Base-by-base conservation (phyloP, 2,888 invertebrate species). In the Bembecia ichneumoniformis region DNA sequence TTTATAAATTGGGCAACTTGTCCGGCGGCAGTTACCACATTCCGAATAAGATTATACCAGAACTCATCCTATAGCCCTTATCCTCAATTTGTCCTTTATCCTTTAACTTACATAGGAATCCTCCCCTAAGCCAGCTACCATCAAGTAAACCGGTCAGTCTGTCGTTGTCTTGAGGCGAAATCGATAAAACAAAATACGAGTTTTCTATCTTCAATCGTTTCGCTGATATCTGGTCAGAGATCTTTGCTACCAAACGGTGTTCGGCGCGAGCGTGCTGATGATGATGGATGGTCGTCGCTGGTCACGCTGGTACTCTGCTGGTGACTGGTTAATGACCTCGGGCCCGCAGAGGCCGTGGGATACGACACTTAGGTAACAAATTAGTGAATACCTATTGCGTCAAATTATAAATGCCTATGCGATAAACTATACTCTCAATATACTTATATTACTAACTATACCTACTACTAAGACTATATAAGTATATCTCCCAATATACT, bases 181-280 rank as follows among this genome's bases (percentile, higher is more conserved):
- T 45, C 45, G 35, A 36, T 34, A 47, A 47, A 51, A 47, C 45
- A 49, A 51, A 49, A 52, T 50, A 48, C 43, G 16, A 40, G 40
- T 34, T 44, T 44, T 28, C 46, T 52, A 52, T 52, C 52, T 52
- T 14, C 40, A 50, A 50, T 52, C 52, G 47, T 43, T 47, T 52
- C 45, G 49, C 47, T 52, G 52, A 5, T 40, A 40, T 40, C 40
- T 40, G 28, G 28, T 28, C 28, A 28, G 28, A 40, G 13, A 40
- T 40, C 40, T 40, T 5, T 13, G 40, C 40, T 40, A 40, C 40
- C 40, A 28, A 28, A 28, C 28, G 28, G 28, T 28, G 28, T 28
- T 28, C 28, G 28, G 28, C 9, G 28, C 28, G 28, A 40, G 40
- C 40, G 40, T 14, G 13, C 13, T 40, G 40, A 40, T 40, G 40